These are phyloP conservation scores for Pelodiscus sinensis DNA, from an alignment of 2,113 vertebrate genomes.

Conservation along the genomic window DNA sequence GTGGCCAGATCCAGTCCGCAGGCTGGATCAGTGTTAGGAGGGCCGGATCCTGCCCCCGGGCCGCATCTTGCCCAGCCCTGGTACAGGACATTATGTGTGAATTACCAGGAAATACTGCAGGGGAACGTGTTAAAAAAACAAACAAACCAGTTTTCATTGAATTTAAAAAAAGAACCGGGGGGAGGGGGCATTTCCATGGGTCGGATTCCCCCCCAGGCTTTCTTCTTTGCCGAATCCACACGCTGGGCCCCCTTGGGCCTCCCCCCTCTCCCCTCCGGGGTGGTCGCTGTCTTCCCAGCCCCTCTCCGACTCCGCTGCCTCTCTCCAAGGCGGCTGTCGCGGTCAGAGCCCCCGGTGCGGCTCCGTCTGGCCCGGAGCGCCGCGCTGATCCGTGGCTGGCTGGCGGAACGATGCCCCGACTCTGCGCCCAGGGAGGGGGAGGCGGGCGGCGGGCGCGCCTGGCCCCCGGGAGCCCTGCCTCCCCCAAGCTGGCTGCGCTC, in stretches of 20 bases:
- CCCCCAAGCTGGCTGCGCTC: not conserved
- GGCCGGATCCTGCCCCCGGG: no score
- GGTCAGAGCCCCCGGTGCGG: fast-evolving
- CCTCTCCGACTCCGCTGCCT: not conserved
- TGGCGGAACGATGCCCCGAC: not conserved
- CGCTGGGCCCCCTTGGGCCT: not conserved
- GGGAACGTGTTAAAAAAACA: no score
- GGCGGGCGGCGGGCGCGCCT: not conserved
- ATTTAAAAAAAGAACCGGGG: not conserved
- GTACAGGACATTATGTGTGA: not conserved
- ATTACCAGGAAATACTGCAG: not conserved
- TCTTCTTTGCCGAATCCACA: not conserved
- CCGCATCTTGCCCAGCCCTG: no score
- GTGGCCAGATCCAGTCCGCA: no score
- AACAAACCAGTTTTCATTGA: no score
- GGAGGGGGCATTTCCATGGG: not conserved
- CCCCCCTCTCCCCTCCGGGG: not conserved
- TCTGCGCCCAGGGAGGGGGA: not conserved
- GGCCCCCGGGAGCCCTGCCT: not conserved
- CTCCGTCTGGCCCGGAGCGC: not conserved
- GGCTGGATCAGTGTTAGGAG: no score
- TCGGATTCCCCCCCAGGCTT: not conserved
- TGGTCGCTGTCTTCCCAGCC: not conserved
- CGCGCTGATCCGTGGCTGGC: not conserved
- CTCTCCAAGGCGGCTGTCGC: not conserved